A percentile compares a stretch with the other conserved stretches of the same genome.
Conservation (phyloP, 1,140 invertebrate genomes). For the Hypsibius dujardini region DNA sequence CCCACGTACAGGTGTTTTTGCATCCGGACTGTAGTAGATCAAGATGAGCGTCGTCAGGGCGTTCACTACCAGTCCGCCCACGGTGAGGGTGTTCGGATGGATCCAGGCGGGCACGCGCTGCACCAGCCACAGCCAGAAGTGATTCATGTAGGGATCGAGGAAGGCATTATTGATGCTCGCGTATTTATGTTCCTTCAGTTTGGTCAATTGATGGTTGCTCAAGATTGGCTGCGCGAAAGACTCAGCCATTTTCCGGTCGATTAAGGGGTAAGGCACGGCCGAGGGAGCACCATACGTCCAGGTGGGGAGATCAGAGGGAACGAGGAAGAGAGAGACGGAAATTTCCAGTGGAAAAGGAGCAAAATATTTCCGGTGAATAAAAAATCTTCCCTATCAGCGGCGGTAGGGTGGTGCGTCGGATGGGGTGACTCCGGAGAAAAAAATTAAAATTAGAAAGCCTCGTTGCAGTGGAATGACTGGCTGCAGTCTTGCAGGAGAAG, state of each 20-base stretch:
- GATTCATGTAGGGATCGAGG: slow-evolving; percentile 69
- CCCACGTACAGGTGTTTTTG: slow-evolving; percentile 43
- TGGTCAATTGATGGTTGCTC: slow-evolving; percentile 44
- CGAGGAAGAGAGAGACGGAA: no score
- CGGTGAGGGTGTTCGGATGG: slow-evolving; percentile 92
- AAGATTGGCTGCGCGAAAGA: slow-evolving; percentile 1
- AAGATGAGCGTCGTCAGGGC: slow-evolving; percentile 76
- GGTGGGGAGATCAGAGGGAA: no score
- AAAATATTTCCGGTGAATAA: no score
- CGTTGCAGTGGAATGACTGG: no score
- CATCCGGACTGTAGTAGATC: slow-evolving; percentile 63
- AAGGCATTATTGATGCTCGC: slow-evolving; percentile 64
- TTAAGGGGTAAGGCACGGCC: no score
- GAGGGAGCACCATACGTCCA: no score
- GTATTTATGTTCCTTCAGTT: slow-evolving; percentile 84
- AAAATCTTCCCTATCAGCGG: no score
- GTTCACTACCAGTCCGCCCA: slow-evolving; percentile 78
- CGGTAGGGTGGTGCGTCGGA: no score
- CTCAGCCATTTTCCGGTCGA: background rate
- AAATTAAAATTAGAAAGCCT: no score
- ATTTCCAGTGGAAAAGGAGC: no score
- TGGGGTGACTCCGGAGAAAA: no score
- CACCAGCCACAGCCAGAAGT: slow-evolving; percentile 92
- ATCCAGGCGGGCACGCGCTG: slow-evolving; percentile 74
- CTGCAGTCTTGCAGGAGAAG: no score